Conservation (phyloP, 2,797 vertebrate species). For the Siniperca undulata region DNA sequence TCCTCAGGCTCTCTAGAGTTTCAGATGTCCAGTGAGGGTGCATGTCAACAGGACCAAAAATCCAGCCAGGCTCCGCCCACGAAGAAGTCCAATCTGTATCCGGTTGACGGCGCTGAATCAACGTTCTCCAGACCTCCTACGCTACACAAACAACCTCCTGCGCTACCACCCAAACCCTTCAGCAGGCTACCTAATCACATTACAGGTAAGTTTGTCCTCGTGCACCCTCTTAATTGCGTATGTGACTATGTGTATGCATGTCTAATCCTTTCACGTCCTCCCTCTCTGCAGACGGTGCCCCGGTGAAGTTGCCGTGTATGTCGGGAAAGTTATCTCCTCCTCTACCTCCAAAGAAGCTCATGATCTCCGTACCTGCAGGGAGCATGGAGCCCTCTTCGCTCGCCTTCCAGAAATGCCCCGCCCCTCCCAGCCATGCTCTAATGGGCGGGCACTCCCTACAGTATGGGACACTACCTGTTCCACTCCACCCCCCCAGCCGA, state of each 20-base stretch:
- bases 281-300: conserved; percentile 87
- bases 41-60: conserved; percentile 90
- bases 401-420: conserved; percentile 92
- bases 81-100: conserved; percentile 89
- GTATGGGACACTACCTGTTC: conserved; percentile 88
- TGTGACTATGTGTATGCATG: fast-evolving
- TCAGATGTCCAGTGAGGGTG: conserved; percentile 85
- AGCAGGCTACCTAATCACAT: conserved; percentile 94
- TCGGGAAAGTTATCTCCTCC: conserved; percentile 94
- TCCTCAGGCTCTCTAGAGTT: conserved; percentile 89
- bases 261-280: neutral
- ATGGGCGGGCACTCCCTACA: conserved; percentile 89
- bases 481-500: conserved; percentile 91
- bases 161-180: conserved; percentile 96
- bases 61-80: conserved; percentile 88
- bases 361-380: conserved; percentile 94
- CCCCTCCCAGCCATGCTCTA: conserved; percentile 86
- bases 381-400: conserved; percentile 89
- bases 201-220: conserved; percentile 73
- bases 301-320: conserved; percentile 95
- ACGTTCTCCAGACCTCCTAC: conserved; percentile 88
- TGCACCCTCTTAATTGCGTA: fast-evolving
- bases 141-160: conserved; percentile 95
- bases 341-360: conserved; percentile 99
- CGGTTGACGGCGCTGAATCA: conserved; percentile 89